These are phyloP conservation scores for Aromia moschata DNA, from an alignment of 2,888 invertebrate genomes.

Conservation along the genomic window DNA sequence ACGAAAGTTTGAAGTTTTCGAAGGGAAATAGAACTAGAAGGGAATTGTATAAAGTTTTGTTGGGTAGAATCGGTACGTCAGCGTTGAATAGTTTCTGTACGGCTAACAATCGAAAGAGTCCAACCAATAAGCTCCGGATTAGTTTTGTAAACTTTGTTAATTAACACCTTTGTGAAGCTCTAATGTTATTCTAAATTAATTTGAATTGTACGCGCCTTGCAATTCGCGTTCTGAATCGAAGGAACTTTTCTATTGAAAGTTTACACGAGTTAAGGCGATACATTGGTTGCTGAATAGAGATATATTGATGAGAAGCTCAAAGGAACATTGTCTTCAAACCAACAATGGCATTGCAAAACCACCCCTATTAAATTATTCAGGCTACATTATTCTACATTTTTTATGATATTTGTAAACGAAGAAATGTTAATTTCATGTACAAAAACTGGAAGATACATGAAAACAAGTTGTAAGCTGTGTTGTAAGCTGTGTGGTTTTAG, in stretches of 20 bases:
- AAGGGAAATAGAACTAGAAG: constrained; percentile 30
- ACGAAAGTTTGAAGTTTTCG: constrained; percentile 38
- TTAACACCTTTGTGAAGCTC: constrained; percentile 32
- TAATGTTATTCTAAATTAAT: constrained; percentile 32
- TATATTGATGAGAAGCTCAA: too few relatives aligned
- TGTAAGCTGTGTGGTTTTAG: too few relatives aligned
- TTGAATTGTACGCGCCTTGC: constrained; percentile 22
- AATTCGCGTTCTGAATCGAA: neutral
- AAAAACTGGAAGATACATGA: too few relatives aligned
- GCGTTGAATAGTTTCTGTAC: constrained; percentile 34
- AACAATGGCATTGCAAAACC: too few relatives aligned
- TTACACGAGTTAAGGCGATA: too few relatives aligned
- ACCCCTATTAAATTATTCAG: too few relatives aligned
- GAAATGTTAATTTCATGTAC: too few relatives aligned
- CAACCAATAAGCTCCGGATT: constrained; percentile 33
- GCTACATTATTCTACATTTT: too few relatives aligned
- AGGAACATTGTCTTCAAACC: too few relatives aligned
- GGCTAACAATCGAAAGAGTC: constrained; percentile 35
- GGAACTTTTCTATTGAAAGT: neutral
- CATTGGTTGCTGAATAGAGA: too few relatives aligned
- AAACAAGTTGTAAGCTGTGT: too few relatives aligned
- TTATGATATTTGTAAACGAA: too few relatives aligned
- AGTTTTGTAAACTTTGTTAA: constrained; percentile 35
- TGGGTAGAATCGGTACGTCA: constrained; percentile 35
- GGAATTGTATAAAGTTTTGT: constrained; percentile 35